Conservation (phyloP, 2,797 vertebrate genomes). For the Molossus molossus region DNA sequence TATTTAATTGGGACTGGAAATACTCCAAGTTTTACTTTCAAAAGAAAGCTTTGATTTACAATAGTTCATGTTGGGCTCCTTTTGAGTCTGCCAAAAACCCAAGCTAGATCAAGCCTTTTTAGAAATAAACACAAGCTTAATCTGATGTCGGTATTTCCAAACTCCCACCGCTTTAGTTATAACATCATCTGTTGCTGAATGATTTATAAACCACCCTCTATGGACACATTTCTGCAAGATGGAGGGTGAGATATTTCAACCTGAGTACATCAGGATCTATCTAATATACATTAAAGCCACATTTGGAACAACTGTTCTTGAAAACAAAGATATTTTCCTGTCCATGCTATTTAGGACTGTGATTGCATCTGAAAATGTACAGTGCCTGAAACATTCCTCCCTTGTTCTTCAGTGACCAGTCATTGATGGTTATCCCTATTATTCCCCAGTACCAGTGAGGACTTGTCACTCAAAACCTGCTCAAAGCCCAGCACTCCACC, state of each 20-base stretch:
- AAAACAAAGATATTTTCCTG: slow-evolving; percentile 17
- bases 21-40: slow-evolving; percentile 91
- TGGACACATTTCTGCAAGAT: slow-evolving; percentile 84
- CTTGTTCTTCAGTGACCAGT: not conserved
- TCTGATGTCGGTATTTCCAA: slow-evolving; percentile 92
- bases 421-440: not conserved
- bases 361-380: not conserved
- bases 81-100: slow-evolving; percentile 92
- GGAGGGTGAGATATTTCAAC: slow-evolving; percentile 86
- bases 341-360: not conserved
- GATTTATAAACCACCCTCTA: slow-evolving; percentile 91
- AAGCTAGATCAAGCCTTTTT: slow-evolving; percentile 92
- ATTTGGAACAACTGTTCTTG: slow-evolving; percentile 62
- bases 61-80: slow-evolving; percentile 91
- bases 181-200: slow-evolving; percentile 93
- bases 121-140: slow-evolving; percentile 92
- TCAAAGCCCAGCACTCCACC: not conserved
- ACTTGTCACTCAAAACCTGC: not conserved
- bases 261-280: slow-evolving; percentile 82
- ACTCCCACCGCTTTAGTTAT: slow-evolving; percentile 92
- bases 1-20: slow-evolving; percentile 92
- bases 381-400: not conserved
- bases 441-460: not conserved
- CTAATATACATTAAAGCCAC: slow-evolving; percentile 70
- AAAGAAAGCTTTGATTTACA: slow-evolving; percentile 91